These are phyloP conservation scores for Aphis gossypii DNA, from an alignment of 1,140 invertebrate genomes.

Conservation along the genomic window DNA sequence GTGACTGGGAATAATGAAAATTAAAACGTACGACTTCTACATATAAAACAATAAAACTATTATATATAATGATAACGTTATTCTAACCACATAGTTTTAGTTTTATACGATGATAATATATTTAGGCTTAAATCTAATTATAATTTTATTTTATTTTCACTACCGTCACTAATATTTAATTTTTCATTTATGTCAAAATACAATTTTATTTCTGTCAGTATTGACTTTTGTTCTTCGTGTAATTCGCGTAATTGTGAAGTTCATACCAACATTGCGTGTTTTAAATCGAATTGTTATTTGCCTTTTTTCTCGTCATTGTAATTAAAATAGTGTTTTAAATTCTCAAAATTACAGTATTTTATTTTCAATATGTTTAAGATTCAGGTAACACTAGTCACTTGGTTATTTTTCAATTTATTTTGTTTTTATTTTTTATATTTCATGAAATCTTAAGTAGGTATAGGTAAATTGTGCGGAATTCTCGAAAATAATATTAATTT, in stretches of 20 bases:
- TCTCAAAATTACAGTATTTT: background rate
- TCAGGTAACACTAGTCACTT: too few species aligned
- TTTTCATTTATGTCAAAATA: background rate
- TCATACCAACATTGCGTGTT: background rate
- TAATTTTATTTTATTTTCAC: background rate
- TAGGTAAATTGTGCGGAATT: background rate
- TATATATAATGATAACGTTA: background rate
- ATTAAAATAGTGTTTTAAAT: background rate
- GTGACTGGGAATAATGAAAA: background rate
- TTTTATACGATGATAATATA: background rate
- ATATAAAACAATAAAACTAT: background rate
- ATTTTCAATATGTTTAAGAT: background rate
- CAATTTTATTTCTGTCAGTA: background rate
- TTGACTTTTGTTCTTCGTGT: background rate
- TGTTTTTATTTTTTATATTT: background rate
- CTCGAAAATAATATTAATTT: background rate
- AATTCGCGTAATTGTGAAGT: background rate
- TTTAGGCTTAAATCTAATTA: background rate
- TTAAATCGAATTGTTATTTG: background rate
- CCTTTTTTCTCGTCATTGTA: background rate
- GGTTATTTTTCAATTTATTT: too few species aligned
- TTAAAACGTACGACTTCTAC: background rate
- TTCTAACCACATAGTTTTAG: background rate
- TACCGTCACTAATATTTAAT: background rate
- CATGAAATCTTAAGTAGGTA: background rate